Evolutionary conservation across 1,140 invertebrate species (phyloP).

Genomic region (Bombus confusus): DNA sequence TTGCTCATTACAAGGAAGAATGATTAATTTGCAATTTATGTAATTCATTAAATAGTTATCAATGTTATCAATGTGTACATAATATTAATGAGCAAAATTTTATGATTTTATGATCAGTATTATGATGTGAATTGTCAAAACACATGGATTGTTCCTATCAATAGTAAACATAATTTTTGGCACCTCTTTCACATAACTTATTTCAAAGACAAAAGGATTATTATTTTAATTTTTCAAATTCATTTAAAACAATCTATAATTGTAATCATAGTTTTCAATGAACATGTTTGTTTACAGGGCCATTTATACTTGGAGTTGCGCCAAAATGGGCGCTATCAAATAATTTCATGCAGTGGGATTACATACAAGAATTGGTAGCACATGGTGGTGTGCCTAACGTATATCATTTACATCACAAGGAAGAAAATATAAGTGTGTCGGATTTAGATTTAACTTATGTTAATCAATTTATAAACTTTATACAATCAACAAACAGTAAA

Average conservation of each 20-base stretch:
- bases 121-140: conserved; percentile 70
- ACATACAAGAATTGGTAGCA: conserved; percentile 73
- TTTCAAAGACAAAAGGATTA: neutral
- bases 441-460: conserved; percentile 40
- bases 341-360: conserved; percentile 68
- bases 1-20: conserved; percentile 52
- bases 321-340: conserved; percentile 77
- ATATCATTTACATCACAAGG: conserved; percentile 38
- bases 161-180: conserved; percentile 69
- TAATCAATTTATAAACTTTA: conserved; percentile 43
- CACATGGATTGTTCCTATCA: conserved; percentile 64
- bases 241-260: conserved; percentile 24
- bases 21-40: conserved; percentile 79
- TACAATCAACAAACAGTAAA: conserved; percentile 21
- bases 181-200: neutral
- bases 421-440: conserved; percentile 44
- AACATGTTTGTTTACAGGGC: conserved; percentile 68
- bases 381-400: conserved; percentile 51
- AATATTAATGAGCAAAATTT: conserved; percentile 47
- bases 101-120: conserved; percentile 57
- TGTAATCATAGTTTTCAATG: neutral
- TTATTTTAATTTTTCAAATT: conserved; percentile 9
- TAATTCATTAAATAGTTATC: conserved; percentile 26
- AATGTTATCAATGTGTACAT: conserved; percentile 67
- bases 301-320: conserved; percentile 72